A percentile compares a stretch with the other conserved stretches of the same genome.
Evolutionary conservation across 92 coral and sea anemone genomes (phyloP).

Genomic region (Epizoanthus stellaris): DNA sequence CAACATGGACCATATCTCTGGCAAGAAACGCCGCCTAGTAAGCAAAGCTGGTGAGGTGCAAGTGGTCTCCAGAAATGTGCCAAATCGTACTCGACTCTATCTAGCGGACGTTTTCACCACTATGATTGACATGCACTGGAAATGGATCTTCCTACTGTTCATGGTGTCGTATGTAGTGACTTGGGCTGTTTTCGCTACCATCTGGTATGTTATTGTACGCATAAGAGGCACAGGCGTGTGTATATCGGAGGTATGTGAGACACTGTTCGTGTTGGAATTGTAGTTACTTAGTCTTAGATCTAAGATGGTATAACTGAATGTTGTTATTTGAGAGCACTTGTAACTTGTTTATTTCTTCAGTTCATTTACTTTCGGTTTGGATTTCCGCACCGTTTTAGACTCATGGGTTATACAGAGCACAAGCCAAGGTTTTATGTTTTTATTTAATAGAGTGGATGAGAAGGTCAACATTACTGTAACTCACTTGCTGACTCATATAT

Average conservation of each 20-base stretch:
- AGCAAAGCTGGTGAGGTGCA: slow-evolving; percentile 74
- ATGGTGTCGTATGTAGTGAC: slow-evolving; percentile 81
- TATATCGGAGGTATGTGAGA: slow-evolving; percentile 70
- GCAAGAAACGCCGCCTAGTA: slow-evolving; percentile 66
- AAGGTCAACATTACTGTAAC: too few relatives aligned
- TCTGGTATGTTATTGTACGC: slow-evolving; percentile 88
- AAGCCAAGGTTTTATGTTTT: too few relatives aligned
- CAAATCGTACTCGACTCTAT: slow-evolving; percentile 73
- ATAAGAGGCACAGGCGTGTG: slow-evolving; percentile 84
- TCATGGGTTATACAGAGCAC: too few relatives aligned
- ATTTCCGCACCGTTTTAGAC: too few relatives aligned
- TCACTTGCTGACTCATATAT: too few relatives aligned
- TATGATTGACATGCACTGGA: slow-evolving; percentile 83
- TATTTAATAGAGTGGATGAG: too few relatives aligned
- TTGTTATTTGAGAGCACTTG: too few relatives aligned
- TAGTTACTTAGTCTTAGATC: not conserved
- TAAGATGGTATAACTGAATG: too few relatives aligned
- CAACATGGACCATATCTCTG: slow-evolving; percentile 10
- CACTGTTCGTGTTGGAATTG: not conserved
- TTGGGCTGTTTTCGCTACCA: slow-evolving; percentile 81
- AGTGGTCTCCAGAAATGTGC: slow-evolving; percentile 78
- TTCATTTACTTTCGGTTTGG: too few relatives aligned
- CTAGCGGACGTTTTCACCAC: slow-evolving; percentile 88
- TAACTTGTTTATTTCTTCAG: too few relatives aligned
- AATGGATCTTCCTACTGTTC: slow-evolving; percentile 79